These are phyloP conservation scores for Puntigrus tetrazona DNA, from an alignment of 2,113 vertebrate species.

Conservation along the genomic window DNA sequence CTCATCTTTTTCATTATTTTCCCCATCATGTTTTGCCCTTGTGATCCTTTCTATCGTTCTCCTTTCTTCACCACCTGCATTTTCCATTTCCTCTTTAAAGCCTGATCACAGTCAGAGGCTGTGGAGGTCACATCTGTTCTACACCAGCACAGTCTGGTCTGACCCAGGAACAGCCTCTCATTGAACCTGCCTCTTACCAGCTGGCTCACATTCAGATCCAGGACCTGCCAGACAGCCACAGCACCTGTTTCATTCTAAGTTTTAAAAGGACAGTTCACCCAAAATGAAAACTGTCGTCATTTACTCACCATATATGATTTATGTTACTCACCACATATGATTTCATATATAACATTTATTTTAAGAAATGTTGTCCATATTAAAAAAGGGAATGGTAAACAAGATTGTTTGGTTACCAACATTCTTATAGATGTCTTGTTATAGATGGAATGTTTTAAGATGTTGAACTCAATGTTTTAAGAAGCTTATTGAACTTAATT, in stretches of 20 bases:
- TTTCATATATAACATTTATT: too few relatives aligned
- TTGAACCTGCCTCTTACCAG: conserved; percentile 32
- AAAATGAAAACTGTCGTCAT: not conserved
- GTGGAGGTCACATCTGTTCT: not conserved
- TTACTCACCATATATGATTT: too few relatives aligned
- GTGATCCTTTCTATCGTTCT: not conserved
- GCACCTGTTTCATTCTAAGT: conserved; percentile 34
- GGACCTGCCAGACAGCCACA: not conserved
- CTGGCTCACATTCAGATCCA: conserved; percentile 44
- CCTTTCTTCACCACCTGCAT: not conserved
- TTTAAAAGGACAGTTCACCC: not conserved
- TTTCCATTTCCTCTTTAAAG: not conserved
- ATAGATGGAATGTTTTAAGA: not conserved
- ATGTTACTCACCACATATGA: too few relatives aligned
- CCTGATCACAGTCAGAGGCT: not conserved
- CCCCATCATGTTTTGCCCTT: not conserved
- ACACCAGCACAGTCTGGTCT: not conserved
- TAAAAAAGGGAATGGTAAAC: not conserved
- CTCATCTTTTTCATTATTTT: conserved; percentile 14
- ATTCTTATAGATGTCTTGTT: too few relatives aligned
- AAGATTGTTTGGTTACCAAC: not conserved
- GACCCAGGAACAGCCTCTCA: conserved; percentile 14
- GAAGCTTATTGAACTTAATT: not conserved
- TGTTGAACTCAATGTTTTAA: not conserved
- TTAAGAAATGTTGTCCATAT: not conserved